A percentile compares a stretch with the other conserved stretches of the same genome.
Evolutionary conservation across 2,888 invertebrate genomes (phyloP).

Genomic region (Eupithecia vulgata): DNA sequence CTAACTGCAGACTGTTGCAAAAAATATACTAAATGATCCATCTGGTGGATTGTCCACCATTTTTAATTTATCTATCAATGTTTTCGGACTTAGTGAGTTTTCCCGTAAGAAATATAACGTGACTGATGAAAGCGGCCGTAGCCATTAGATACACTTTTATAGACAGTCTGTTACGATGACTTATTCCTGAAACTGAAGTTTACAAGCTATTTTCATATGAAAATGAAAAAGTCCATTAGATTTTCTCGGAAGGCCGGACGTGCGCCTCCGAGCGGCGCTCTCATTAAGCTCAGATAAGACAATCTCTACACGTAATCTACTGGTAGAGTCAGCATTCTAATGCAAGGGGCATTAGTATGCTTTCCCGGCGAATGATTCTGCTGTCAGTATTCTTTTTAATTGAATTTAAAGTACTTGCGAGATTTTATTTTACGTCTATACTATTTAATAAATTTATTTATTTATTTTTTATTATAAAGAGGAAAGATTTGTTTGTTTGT

Average conservation of each 20-base stretch:
- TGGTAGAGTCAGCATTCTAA: slow-evolving; percentile 22
- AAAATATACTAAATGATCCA: too few relatives aligned
- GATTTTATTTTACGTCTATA: too few relatives aligned
- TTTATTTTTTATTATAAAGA: too few relatives aligned
- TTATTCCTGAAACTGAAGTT: slow-evolving; percentile 3
- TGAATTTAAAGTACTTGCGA: too few relatives aligned
- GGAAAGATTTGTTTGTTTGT: too few relatives aligned
- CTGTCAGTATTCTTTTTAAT: too few relatives aligned
- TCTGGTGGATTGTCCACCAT: too few relatives aligned
- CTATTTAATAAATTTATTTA: too few relatives aligned
- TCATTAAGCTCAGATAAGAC: slow-evolving; percentile 56
- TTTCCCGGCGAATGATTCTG: not conserved
- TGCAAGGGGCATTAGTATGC: not conserved
- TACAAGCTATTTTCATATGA: not conserved
- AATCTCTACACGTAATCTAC: slow-evolving; percentile 36
- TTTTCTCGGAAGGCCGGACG: slow-evolving; percentile 55
- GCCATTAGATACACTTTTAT: not conserved
- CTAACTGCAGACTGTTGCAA: too few relatives aligned
- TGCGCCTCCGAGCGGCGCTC: slow-evolving; percentile 48
- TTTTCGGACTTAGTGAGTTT: not conserved
- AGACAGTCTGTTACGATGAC: not conserved
- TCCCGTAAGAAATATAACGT: not conserved
- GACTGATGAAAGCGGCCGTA: not conserved
- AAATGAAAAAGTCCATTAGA: slow-evolving; percentile 24
- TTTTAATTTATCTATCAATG: not conserved